Evolutionary conservation across 1,140 invertebrate species (phyloP).

Genomic region (Anastrepha obliqua): DNA sequence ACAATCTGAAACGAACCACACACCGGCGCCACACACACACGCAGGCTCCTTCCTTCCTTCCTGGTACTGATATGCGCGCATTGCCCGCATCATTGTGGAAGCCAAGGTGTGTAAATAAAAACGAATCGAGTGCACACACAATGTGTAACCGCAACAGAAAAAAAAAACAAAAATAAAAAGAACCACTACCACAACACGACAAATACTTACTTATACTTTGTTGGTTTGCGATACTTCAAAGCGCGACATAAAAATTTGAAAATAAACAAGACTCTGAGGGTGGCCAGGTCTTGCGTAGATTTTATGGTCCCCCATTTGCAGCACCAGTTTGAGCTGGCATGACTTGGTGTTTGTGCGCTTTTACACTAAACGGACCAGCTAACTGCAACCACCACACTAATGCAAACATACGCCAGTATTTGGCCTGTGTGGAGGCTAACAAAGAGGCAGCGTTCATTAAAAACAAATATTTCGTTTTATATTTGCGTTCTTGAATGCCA

Average conservation of each 20-base stretch:
- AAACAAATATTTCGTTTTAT: not conserved
- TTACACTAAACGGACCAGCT: not conserved
- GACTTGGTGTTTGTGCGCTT: not conserved
- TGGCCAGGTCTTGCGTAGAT: not conserved
- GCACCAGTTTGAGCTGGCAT: not conserved
- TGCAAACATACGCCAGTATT: not conserved
- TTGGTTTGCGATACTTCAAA: not conserved
- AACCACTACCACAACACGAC: no score
- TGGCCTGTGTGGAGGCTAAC: not conserved
- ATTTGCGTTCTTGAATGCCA: not conserved
- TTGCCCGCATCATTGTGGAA: not conserved
- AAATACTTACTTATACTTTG: not conserved
- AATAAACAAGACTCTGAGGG: not conserved
- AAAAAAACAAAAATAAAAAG: not conserved
- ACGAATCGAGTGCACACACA: no score
- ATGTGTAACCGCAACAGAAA: not conserved
- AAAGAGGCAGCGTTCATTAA: not conserved
- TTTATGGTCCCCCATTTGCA: not conserved
- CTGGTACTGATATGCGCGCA: not conserved
- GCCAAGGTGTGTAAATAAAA: not conserved
- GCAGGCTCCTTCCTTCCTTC: not conserved
- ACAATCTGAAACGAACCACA: not conserved
- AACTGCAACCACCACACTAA: not conserved
- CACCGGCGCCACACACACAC: not conserved
- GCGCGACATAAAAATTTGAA: conserved; percentile 11